phyloP scores from a whole-genome alignment of 2,797 vertebrate genomes.

The Alfaro cultratus region DNA sequence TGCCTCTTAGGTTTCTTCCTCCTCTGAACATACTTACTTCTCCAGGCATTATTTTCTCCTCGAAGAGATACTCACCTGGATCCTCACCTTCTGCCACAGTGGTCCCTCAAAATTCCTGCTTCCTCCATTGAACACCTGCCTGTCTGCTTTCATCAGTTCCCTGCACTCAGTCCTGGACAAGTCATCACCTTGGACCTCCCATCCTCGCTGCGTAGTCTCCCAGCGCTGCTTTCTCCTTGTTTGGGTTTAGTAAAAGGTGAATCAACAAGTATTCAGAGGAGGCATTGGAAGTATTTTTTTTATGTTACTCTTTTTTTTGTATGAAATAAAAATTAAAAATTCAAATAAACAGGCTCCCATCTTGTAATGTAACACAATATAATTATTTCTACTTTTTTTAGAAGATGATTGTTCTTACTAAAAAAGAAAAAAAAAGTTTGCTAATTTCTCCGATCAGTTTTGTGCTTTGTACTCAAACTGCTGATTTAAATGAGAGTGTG shows the following conservation, averaged over 20 bases:
- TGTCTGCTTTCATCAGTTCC: not conserved
- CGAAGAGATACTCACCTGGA: not conserved
- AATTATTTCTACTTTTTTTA: not conserved
- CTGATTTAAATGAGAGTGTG: not conserved
- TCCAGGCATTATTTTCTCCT: not conserved
- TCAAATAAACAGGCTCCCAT: not conserved
- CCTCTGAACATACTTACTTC: not conserved
- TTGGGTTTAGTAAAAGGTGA: not conserved
- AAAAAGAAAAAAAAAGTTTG: no score
- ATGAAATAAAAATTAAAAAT: not conserved
- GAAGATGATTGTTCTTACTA: not conserved
- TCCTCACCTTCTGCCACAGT: not conserved
- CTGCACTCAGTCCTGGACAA: not conserved
- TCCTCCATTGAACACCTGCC: not conserved
- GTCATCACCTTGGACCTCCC: not conserved
- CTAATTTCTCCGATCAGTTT: not conserved
- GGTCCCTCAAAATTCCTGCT: not conserved
- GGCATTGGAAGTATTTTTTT: not conserved
- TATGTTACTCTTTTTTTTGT: not conserved
- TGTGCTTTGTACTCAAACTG: not conserved
- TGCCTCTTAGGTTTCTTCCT: not conserved
- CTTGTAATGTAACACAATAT: not conserved
- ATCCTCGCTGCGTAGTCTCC: not conserved
- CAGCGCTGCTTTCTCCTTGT: not conserved
- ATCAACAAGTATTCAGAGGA: not conserved